phyloP scores from a whole-genome alignment of 2,797 vertebrate species.

The Helicolenus hilgendorfi region DNA sequence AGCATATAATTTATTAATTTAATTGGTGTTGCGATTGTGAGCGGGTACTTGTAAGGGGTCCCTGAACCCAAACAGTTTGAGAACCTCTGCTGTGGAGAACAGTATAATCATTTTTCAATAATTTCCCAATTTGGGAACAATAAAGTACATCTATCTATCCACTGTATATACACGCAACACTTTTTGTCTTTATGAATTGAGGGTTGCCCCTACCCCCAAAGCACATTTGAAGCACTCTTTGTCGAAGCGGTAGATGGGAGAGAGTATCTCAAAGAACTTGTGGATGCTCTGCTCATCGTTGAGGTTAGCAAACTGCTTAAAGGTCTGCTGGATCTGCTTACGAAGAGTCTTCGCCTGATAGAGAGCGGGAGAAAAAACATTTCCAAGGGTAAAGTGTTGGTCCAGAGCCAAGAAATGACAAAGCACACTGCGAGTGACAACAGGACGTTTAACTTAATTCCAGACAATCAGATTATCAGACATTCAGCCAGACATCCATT shows the following conservation, averaged over 20 bases:
- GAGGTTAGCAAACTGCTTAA: conserved; percentile 97
- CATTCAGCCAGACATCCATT: conserved; percentile 54
- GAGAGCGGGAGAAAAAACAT: not conserved
- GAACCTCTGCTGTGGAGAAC: not conserved
- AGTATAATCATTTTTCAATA: not conserved
- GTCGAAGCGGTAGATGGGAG: conserved; percentile 97
- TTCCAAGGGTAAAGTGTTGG: conserved; percentile 1
- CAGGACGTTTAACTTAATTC: conserved; percentile 60
- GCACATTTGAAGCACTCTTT: conserved; percentile 99
- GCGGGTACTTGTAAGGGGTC: too few species aligned
- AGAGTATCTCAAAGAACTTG: conserved; percentile 98
- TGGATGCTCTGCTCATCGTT: conserved; percentile 98
- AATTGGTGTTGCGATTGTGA: too few species aligned
- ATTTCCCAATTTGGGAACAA: too few species aligned
- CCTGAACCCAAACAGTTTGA: too few species aligned
- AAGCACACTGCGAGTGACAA: conserved; percentile 42
- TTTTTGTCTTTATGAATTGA: not conserved
- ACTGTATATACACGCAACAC: not conserved
- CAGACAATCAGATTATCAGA: conserved; percentile 62
- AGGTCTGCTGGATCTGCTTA: conserved; percentile 98
- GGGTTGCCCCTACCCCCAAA: conserved; percentile 93
- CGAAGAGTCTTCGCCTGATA: conserved; percentile 96
- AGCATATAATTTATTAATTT: too few species aligned
- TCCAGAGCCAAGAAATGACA: conserved; percentile 40
- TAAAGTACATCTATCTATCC: accelerated